Percentiles rank a stretch among this genome's conserved stretches.
Conservation (phyloP, 2,888 invertebrate species). For the Aquatica leii region DNA sequence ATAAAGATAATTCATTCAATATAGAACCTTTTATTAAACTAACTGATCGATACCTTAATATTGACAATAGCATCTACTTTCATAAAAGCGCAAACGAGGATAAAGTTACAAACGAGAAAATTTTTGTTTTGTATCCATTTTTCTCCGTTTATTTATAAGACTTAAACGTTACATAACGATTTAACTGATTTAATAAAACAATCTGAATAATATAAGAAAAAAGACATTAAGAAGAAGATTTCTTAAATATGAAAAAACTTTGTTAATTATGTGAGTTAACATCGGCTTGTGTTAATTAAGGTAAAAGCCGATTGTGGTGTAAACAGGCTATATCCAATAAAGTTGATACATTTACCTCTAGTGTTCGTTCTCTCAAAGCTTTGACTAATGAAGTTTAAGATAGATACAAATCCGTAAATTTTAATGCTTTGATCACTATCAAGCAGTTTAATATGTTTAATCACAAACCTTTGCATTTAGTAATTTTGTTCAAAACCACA, state of each 20-base stretch:
- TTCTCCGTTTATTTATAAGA: background rate
- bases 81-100: no score
- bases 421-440: constrained; percentile 42
- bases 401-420: background rate
- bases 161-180: no score
- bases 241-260: background rate
- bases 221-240: background rate
- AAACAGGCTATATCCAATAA: constrained; percentile 29
- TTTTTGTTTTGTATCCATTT: background rate
- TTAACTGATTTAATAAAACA: no score
- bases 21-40: no score
- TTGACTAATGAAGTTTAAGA: constrained; percentile 41
- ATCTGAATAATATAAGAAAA: no score
- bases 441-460: no score
- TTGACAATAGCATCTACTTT: no score
- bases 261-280: no score
- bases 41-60: no score
- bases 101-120: no score
- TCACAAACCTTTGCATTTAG: constrained; percentile 20
- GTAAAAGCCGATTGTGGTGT: constrained; percentile 21
- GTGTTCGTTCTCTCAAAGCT: constrained; percentile 39
- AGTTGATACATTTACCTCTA: constrained; percentile 17
- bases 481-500: constrained; percentile 16
- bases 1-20: no score
- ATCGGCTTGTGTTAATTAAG: no score